Conservation (phyloP, 2,888 invertebrate species). For the Sycophila texana region DNA sequence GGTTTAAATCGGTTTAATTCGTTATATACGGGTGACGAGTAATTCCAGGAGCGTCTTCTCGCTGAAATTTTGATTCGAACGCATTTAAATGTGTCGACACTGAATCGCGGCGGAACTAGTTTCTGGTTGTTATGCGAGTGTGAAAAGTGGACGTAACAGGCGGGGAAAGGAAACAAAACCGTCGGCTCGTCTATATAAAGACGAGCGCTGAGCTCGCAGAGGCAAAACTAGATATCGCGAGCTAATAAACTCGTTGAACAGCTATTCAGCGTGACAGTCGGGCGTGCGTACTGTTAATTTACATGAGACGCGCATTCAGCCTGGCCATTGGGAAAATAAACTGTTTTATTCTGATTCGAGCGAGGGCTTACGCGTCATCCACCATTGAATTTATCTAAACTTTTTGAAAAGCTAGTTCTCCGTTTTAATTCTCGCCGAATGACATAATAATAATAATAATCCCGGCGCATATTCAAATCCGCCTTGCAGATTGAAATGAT, state of each 20-base stretch:
- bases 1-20: background rate
- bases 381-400: background rate
- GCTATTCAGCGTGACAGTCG: constrained; percentile 45
- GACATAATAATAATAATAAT: too few relatives aligned
- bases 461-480: too few relatives aligned
- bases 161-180: constrained; percentile 10
- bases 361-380: background rate
- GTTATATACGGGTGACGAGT: background rate
- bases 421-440: too few relatives aligned
- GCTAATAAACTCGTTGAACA: constrained; percentile 54
- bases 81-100: constrained; percentile 32
- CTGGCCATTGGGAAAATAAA: constrained; percentile 18
- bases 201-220: background rate
- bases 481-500: too few relatives aligned
- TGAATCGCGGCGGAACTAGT: constrained; percentile 43
- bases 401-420: constrained; percentile 2
- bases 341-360: background rate
- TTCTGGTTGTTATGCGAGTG: constrained; percentile 39
- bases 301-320: constrained; percentile 24
- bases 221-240: constrained; percentile 42
- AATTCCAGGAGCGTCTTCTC: background rate
- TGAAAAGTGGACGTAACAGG: constrained; percentile 23
- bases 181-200: constrained; percentile 33
- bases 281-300: constrained; percentile 39
- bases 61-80: constrained; percentile 35